phyloP scores from a whole-genome alignment of 2,113 vertebrate species.

The Peromyscus californicus region DNA sequence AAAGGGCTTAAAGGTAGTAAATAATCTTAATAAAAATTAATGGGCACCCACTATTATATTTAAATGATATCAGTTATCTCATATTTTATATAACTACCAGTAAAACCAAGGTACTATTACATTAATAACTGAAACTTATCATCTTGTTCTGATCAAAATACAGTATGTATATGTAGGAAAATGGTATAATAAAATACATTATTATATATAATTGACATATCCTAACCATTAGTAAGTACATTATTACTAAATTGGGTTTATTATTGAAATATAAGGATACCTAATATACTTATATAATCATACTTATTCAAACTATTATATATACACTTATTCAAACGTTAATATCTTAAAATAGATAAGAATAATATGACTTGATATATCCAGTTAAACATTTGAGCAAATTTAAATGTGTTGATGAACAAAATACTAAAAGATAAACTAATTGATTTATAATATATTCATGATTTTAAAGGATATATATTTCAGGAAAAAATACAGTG shows the following conservation, averaged over 20 bases:
- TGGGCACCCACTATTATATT: not conserved
- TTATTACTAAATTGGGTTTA: constrained; percentile 1
- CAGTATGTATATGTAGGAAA: not conserved
- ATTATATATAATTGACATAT: not conserved
- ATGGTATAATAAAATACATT: not conserved
- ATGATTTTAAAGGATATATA: not conserved
- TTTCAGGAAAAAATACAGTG: constrained; percentile 1
- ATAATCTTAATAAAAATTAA: not conserved
- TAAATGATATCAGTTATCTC: constrained; percentile 8
- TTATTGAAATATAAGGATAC: not conserved
- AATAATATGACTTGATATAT: constrained; percentile 11
- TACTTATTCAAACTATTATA: not conserved
- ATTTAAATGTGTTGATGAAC: not conserved
- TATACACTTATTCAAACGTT: not conserved
- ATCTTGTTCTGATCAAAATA: not conserved
- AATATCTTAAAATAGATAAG: not conserved
- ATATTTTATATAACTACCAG: not conserved
- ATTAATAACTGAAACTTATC: constrained; percentile 13
- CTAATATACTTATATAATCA: not conserved
- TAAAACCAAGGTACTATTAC: not conserved
- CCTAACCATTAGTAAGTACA: not conserved
- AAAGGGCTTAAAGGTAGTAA: not conserved
- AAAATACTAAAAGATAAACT: not conserved
- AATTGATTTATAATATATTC: not conserved
- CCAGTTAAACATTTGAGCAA: constrained; percentile 7